Conservation (phyloP, 2,797 vertebrate species). For the Enteromius viviparus region DNA sequence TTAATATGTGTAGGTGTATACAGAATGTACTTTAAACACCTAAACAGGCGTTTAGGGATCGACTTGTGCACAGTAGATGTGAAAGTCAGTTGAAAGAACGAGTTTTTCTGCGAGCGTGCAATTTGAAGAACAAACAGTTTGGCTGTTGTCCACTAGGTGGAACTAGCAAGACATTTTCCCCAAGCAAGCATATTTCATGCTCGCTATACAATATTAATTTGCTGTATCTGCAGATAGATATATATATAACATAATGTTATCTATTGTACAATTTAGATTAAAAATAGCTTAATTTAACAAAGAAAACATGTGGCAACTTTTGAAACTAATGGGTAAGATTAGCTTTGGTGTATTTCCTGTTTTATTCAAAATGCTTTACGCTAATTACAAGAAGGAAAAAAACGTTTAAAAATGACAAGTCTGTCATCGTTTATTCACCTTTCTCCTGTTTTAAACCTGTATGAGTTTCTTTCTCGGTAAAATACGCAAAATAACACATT, state of each 20-base stretch:
- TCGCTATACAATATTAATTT: background rate
- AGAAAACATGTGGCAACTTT: background rate
- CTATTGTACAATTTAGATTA: background rate
- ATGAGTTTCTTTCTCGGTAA: background rate
- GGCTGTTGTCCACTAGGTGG: conserved; percentile 43
- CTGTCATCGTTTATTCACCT: background rate
- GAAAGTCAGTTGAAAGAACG: background rate
- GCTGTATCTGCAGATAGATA: background rate
- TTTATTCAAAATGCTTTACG: background rate
- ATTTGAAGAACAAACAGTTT: background rate
- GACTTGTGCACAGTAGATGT: background rate
- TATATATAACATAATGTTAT: background rate
- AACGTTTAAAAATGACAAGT: background rate
- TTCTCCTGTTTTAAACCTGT: background rate
- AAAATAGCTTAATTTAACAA: background rate
- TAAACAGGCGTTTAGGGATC: background rate
- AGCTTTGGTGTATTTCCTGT: background rate
- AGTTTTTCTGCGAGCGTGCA: background rate
- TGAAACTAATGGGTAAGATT: background rate
- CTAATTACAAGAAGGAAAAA: background rate
- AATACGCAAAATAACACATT: background rate
- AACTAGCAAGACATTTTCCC: background rate
- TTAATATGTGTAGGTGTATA: background rate
- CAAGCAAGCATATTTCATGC: background rate
- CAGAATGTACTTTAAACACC: background rate